Percentiles rank a stretch among this genome's conserved stretches.
phyloP scores from a whole-genome alignment of 92 coral and sea anemone species.

The Bergia sp. region DNA sequence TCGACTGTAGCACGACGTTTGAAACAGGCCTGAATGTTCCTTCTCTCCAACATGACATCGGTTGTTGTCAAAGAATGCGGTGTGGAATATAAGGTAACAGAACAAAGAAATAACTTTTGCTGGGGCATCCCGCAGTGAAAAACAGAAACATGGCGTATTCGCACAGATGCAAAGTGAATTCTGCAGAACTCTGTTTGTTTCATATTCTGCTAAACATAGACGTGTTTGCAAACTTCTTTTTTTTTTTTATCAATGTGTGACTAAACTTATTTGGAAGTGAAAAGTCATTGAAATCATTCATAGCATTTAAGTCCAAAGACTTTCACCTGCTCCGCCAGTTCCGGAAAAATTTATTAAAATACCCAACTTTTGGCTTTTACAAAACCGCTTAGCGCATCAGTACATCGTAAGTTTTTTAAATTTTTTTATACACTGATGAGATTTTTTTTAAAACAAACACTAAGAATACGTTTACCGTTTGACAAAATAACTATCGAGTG shows the following conservation, averaged over 20 bases:
- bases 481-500: too few relatives aligned
- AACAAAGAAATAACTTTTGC: too few relatives aligned
- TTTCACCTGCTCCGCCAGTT: conserved; percentile 25
- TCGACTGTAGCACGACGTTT: too few relatives aligned
- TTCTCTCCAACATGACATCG: background rate
- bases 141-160: background rate
- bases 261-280: background rate
- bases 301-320: background rate
- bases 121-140: background rate
- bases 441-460: background rate
- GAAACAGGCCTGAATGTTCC: too few relatives aligned
- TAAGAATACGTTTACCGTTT: background rate
- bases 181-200: background rate
- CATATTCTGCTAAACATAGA: background rate
- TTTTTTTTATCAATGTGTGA: background rate
- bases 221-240: background rate
- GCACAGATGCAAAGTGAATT: background rate
- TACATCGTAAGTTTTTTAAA: background rate
- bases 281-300: background rate
- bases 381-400: background rate
- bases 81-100: background rate
- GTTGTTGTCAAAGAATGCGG: background rate
- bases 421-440: background rate
- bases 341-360: background rate
- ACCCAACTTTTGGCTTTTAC: background rate